Evolutionary conservation across 1,140 invertebrate genomes (phyloP).

Genomic region (Drosophila nigrodunni): DNA sequence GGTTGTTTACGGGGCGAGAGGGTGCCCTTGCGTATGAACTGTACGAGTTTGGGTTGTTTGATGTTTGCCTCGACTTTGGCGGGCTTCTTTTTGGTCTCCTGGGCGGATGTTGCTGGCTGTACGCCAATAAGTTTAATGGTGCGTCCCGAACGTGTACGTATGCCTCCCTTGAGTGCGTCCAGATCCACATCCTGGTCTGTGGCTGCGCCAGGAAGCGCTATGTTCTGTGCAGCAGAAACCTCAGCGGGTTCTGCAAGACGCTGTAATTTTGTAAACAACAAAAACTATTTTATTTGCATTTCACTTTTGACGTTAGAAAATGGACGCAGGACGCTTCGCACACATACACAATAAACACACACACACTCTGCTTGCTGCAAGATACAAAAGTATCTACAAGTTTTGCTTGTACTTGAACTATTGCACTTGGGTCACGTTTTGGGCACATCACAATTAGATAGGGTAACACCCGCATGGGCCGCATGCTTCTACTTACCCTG

Average conservation of each 20-base stretch:
- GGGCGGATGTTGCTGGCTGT: constrained; percentile 31
- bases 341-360: constrained; percentile 14
- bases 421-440: constrained; percentile 28
- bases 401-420: constrained; percentile 1
- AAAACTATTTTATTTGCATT: constrained; percentile 3
- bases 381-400: constrained; percentile 45
- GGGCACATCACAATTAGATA: constrained; percentile 2
- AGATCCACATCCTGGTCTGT: constrained; percentile 69
- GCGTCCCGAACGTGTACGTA: constrained; percentile 76
- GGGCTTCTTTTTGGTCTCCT: constrained; percentile 54
- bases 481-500: constrained; percentile 85
- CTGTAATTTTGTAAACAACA: constrained; percentile 31
- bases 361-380: constrained; percentile 4
- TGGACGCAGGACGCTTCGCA: constrained; percentile 48
- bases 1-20: constrained; percentile 73
- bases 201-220: constrained; percentile 7
- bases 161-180: constrained; percentile 62
- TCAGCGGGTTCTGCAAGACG: constrained; percentile 65
- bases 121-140: constrained; percentile 73
- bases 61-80: constrained; percentile 59
- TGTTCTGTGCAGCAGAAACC: constrained; percentile 29
- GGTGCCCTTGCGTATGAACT: constrained; percentile 76
- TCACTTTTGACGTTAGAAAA: constrained; percentile 25
- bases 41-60: constrained; percentile 78
- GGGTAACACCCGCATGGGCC: constrained; percentile 63